phyloP scores from a whole-genome alignment of 1,140 invertebrate species.

The Thaumetopoea pityocampa region DNA sequence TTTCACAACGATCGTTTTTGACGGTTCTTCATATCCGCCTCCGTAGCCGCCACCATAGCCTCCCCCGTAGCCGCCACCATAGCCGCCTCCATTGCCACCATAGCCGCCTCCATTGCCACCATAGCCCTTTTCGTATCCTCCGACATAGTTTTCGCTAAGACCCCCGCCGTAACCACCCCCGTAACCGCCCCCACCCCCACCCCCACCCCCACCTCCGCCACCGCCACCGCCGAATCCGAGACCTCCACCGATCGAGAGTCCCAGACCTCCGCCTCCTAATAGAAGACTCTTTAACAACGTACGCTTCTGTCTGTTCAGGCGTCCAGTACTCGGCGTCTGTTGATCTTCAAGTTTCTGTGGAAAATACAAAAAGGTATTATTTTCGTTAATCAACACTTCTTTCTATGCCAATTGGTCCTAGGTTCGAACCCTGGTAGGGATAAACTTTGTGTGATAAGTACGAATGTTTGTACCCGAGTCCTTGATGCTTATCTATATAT shows the following conservation, averaged over 20 bases:
- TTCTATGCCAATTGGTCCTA: too few relatives aligned
- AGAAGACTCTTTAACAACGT: constrained; percentile 28
- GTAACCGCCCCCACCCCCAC: constrained; percentile 1
- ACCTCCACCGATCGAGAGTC: constrained; percentile 22
- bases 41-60: not conserved
- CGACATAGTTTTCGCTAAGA: constrained; percentile 1
- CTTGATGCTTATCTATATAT: too few relatives aligned
- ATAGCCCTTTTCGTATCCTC: constrained; percentile 26
- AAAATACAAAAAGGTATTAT: constrained; percentile 6
- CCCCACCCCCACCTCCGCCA: constrained; percentile 9
- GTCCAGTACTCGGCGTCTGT: constrained; percentile 18
- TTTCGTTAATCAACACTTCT: too few relatives aligned
- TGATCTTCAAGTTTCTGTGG: constrained; percentile 62
- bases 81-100: constrained; percentile 13
- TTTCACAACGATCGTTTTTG: too few relatives aligned
- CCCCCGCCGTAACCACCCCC: constrained; percentile 4
- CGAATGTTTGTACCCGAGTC: too few relatives aligned
- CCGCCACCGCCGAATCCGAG: constrained; percentile 13
- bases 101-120: constrained; percentile 22
- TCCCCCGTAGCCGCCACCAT: constrained; percentile 21
- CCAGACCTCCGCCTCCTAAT: constrained; percentile 23
- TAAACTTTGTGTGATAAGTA: too few relatives aligned
- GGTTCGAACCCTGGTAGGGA: too few relatives aligned
- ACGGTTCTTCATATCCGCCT: too few relatives aligned
- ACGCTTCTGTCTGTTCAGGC: constrained; percentile 45